Evolutionary conservation across 1,140 invertebrate species (phyloP), one percentile per base, ranked within the genome.

Genomic region (Rhagoletis zephyria): DNA sequence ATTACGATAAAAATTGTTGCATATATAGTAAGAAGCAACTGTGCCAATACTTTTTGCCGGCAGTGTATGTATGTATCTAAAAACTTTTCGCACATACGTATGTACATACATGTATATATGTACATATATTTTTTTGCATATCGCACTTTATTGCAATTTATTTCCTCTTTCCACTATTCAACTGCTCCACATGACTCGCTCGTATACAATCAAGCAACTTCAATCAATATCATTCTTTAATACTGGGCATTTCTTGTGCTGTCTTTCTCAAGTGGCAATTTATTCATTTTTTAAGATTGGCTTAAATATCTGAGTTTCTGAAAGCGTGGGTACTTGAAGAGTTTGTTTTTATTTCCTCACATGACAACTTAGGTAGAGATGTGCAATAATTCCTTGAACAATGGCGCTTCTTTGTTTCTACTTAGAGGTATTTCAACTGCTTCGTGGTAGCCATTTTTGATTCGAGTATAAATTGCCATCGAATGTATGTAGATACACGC

Each of bases 141-240:
- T 56, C 51, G 51, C 1, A 2, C 51, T 63, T 63, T 63, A 63
- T 14, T 30, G 30, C 12, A 4, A 14, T 63, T 63, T 63, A 14
- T n/a, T 14, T 63, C 61, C 12, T 63, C 14, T 74, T n/a, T 51
- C 4, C 40, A 74, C 87, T 56, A 10, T 51, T n/a, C 42, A 74
- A 63, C 48, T 56, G 30, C n/a, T n/a, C 74, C 64, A 86, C 63
- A 48, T 87, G 88, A 89, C 88, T 87, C 88, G 88, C 87, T 61
- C 81, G 85, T 42, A 12, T 74, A 9, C 74, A 45, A 61, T n/a
- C 74, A 51, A 81, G n/a, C 6, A 19, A 30, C 74, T 81, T 56
- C 74, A 81, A 63, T 86, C 85, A 86, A 86, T 63, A 30, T 86
- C 60, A 86, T 64, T 61, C 63, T 63, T 65, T 63, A 16, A 56